Evolutionary conservation across 2,113 vertebrate species (phyloP), one percentile per base, ranked within the genome.

Genomic region (Alligator mississippiensis): DNA sequence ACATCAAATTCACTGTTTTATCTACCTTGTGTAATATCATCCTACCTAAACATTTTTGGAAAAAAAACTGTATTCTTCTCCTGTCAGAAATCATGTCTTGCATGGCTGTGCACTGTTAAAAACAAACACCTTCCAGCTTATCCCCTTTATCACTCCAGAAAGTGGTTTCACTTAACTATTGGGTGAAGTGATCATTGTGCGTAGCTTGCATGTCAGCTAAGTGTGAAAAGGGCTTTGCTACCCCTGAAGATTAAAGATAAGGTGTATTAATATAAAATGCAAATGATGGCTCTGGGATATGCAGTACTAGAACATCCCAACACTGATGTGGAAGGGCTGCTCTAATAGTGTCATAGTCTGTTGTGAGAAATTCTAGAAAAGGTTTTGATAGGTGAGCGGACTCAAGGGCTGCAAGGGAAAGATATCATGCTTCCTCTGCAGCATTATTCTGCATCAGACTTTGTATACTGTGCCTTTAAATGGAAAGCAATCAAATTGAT

Each of bases 151-250:
- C 74, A 85, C 79, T 64, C 30, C 70, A 61, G 90, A 82, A 47
- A 83, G 85, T 81, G 74, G 83, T 94, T 89, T 92, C 87, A 92
- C 84, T 85, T 94, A 90, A 80, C 89, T 88, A 21, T 80, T 88
- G 80, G 90, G 87, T 86, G 63, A 93, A 92, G 87, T 57, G 28
- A 92, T 89, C 62, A 18, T 30, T 57, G 57, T 58, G 28, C 38
- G n/a, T 82, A 64, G 80, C 63, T 83, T 89, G 77, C 5, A 7
- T 88, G 84, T 87, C 82, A 90, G 80, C 57, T 13, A 89, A 83
- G 92, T 92, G 90, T 92, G 93, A 95, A 95, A 89, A 93, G 87
- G 82, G 70, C 90, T 95, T 84, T 91, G 94, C 93, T 96, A 96
- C 93, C 11, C 58, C 88, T 93, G 74, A 85, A 96, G 93, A 92